Evolutionary conservation across 2,113 vertebrate species (phyloP), one percentile per base, ranked within the genome.

Genomic region (Carassius gibelio): DNA sequence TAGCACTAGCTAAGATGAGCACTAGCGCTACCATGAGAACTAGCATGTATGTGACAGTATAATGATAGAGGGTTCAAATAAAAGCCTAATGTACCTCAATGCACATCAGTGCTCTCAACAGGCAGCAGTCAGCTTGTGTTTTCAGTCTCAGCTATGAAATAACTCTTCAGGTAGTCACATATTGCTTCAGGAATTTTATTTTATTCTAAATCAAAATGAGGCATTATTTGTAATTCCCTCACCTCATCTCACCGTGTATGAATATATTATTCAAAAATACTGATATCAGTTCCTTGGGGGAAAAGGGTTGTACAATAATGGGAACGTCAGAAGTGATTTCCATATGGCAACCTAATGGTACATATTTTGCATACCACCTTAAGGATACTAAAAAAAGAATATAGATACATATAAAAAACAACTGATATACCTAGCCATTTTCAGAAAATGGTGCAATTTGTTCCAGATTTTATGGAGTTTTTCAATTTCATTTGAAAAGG

Each of bases 51-150:
- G 36, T 50, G 26, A 45, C 62, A 69, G 45, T 30, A 8, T 23
- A 68, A 21, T 52, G 26, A 81, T 36, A 34, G 8, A 81, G 45
- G 5, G 10, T 69, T 21, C 23, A 64, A 30, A 66, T 48, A 64
- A 48, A 48, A 81, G 13, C 14, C 38, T 38, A 57, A 57, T 2
- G 17, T 21, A 59, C 19, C 19, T 59, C 61, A 9, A 69, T 55
- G 50, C 23, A 69, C 80, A 69, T 68, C 38, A 45, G n/a, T 21
- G 8, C n/a, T 62, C 13, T 48, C 26, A 38, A 38, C 10, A 80
- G 13, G 77, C 10, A 66, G 38, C 59, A 80, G 36, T 26, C 59
- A 45, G 59, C 77, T 64, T 79, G 57, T 62, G 57, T 79, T 62
- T 62, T 79, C 5, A 62, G 57, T 61, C 77, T 79, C 21, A n/a